Base-by-base conservation (phyloP, 2,888 invertebrate species). In the Drosophila affinis region DNA sequence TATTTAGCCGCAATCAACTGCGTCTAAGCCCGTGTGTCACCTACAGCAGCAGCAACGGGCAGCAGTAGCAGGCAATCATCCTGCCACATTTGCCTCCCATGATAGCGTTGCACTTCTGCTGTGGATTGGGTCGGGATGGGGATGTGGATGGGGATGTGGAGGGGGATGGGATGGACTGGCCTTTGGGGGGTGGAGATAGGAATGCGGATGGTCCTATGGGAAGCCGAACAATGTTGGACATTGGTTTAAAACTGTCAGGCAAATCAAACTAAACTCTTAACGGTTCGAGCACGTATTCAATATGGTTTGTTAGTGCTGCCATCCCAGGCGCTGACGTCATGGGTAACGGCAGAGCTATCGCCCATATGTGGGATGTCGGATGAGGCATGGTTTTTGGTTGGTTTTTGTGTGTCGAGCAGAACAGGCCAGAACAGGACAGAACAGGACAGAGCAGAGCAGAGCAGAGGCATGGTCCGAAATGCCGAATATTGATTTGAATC, bases 401-500 rank as follows among this genome's bases (percentile, higher is more conserved):
- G 64, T 71, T 62, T 57, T 54, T 71, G 63, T 70, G 70, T 59
- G 64, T 39, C 39, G 34, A 18, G 14, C 17, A 18, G 21, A n/a
- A 18, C 7, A 45, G 14, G 24, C 4, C 3, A 24, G 24, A 3
- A 21, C 21, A 24, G 48, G 0, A 29, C 9, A 18, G 44, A 12
- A 21, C 17, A 18, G 21, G 12, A 14, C 6, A 45, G 14, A 5
- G 5, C 12, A 34, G 3, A 29, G n/a, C 32, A 46, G 54, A 9
- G n/a, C 24, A 27, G 48, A 45, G 48, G n/a, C 69, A 73, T 70
- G 71, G 72, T 71, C 69, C 79, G 63, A 89, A 84, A 87, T 89
- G 87, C 90, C 85, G 90, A 90, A 91, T 91, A 92, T 91, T 91
- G 91, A 92, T 92, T 92, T 92, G 91, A 92, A 92, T 91, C 91